Percentiles rank a stretch among this genome's conserved stretches.
phyloP scores from a whole-genome alignment of 2,888 invertebrate species.

The Sthenelais limicola region DNA sequence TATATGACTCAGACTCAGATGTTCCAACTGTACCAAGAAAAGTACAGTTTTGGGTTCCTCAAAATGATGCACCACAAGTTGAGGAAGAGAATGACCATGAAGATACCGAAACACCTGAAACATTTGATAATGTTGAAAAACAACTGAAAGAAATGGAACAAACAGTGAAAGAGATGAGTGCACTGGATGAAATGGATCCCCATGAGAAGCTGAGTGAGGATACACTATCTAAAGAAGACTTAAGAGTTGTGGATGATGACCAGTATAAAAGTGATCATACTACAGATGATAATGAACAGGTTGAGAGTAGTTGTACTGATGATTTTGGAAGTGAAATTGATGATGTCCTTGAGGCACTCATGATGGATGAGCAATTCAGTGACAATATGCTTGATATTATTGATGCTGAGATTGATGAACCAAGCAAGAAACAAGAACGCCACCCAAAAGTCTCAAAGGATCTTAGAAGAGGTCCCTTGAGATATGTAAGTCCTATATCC shows the following conservation, averaged over 20 bases:
- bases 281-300: slow-evolving; percentile 13
- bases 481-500: slow-evolving; percentile 26
- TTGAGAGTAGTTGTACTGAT: slow-evolving; percentile 23
- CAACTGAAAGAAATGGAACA: slow-evolving; percentile 28
- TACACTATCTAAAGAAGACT: slow-evolving; percentile 6
- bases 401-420: neutral
- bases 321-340: slow-evolving; percentile 27
- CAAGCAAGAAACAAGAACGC: neutral
- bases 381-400: neutral
- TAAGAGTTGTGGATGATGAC: slow-evolving; percentile 34
- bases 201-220: slow-evolving; percentile 4
- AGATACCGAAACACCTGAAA: neutral
- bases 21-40: slow-evolving; percentile 15
- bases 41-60: slow-evolving; percentile 33
- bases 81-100: slow-evolving; percentile 20
- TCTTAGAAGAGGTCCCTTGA: slow-evolving; percentile 4
- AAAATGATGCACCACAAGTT: neutral
- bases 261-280: slow-evolving; percentile 30
- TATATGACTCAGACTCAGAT: neutral
- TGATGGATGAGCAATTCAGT: slow-evolving; percentile 26
- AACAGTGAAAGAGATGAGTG: slow-evolving; percentile 18
- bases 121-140: slow-evolving; percentile 25
- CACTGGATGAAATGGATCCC: neutral
- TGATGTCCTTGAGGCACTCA: slow-evolving; percentile 31
- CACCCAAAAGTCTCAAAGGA: neutral